Percentiles rank a stretch among this genome's conserved stretches.
phyloP scores from a whole-genome alignment of 2,888 invertebrate species.

The Plebejus argus region DNA sequence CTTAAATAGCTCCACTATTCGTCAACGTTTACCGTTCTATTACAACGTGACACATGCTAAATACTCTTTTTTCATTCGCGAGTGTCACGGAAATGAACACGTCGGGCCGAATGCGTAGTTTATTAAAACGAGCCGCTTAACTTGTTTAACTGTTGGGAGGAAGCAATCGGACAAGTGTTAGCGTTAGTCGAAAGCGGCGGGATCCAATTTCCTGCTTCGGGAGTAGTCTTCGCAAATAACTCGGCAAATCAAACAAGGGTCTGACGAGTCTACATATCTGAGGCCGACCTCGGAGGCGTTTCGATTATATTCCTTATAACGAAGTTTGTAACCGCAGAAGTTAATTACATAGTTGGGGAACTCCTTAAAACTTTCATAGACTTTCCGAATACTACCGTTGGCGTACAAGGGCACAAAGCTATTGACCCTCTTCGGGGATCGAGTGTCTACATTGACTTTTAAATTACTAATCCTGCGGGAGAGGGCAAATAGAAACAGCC shows the following conservation, averaged over 20 bases:
- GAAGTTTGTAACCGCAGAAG: slow-evolving; percentile 79
- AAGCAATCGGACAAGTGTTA: slow-evolving; percentile 75
- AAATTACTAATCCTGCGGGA: slow-evolving; percentile 80
- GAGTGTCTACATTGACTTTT: slow-evolving; percentile 81
- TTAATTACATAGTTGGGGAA: slow-evolving; percentile 82
- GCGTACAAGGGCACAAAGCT: slow-evolving; percentile 66
- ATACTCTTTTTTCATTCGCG: slow-evolving; percentile 67
- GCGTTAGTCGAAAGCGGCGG: slow-evolving; percentile 58
- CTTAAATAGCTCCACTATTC: slow-evolving; percentile 74
- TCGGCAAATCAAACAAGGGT: slow-evolving; percentile 79
- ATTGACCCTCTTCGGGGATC: slow-evolving; percentile 27
- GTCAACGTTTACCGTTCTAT: slow-evolving; percentile 78
- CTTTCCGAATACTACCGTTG: slow-evolving; percentile 79
- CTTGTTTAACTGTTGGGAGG: slow-evolving; percentile 59
- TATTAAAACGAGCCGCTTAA: slow-evolving; percentile 59
- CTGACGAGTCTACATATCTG: slow-evolving; percentile 76
- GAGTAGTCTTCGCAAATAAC: slow-evolving; percentile 79
- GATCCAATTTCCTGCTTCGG: slow-evolving; percentile 72
- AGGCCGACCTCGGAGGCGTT: slow-evolving; percentile 77
- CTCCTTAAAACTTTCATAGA: slow-evolving; percentile 80
- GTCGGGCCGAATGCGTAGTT: slow-evolving; percentile 55
- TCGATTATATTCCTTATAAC: slow-evolving; percentile 78
- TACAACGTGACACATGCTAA: slow-evolving; percentile 59
- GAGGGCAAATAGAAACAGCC: slow-evolving; percentile 68
- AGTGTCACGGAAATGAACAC: slow-evolving; percentile 65